Conservation (phyloP, 2,888 invertebrate species). For the Chalcis sispes region DNA sequence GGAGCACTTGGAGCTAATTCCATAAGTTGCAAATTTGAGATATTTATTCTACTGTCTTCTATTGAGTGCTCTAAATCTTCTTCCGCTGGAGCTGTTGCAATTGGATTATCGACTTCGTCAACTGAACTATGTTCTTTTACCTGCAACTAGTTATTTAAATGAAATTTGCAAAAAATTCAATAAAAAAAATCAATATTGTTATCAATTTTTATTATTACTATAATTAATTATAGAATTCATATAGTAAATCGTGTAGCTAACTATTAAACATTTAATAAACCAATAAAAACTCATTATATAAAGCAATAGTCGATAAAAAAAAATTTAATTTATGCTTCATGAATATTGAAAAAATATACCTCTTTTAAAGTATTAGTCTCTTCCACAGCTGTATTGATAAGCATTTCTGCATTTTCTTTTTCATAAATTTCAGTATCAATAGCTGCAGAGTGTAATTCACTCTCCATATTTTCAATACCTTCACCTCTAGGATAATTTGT, state of each 20-base stretch:
- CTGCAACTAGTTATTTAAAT: not conserved
- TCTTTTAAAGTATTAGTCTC: not conserved
- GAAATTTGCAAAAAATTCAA: not conserved
- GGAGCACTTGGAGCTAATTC: conserved; percentile 60
- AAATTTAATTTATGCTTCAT: not conserved
- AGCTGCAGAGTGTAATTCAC: conserved; percentile 73
- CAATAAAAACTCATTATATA: no score
- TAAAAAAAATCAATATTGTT: no score
- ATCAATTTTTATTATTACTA: not conserved
- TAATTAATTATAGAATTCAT: no score
- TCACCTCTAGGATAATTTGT: conserved; percentile 73
- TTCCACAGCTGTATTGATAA: conserved; percentile 38
- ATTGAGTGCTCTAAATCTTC: conserved; percentile 47
- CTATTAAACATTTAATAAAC: not conserved
- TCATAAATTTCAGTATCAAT: conserved; percentile 72
- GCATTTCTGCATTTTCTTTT: conserved; percentile 62
- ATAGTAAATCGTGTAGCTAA: not conserved
- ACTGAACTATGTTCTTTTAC: conserved; percentile 29
- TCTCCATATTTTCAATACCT: conserved; percentile 74
- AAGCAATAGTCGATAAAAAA: not conserved
- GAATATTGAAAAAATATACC: conserved; percentile 16
- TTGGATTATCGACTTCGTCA: conserved; percentile 48
- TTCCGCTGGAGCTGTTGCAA: conserved; percentile 54
- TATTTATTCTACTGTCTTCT: conserved; percentile 52
- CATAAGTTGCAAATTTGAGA: conserved; percentile 60